phyloP scores from a whole-genome alignment of 1,140 invertebrate species.

The Lamellibrachia luymesi region DNA sequence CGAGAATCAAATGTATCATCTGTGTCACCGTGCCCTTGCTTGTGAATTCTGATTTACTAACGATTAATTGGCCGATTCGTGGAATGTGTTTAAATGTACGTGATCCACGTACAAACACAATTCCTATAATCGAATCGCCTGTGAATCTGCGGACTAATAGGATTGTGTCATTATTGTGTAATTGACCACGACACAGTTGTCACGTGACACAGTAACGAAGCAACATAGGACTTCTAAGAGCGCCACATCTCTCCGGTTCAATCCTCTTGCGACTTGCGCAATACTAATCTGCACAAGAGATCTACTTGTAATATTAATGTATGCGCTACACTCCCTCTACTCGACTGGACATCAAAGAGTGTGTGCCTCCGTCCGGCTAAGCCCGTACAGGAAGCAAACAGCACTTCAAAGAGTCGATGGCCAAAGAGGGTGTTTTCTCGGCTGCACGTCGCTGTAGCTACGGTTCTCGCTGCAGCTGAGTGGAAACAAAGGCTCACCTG shows the following conservation, averaged over 20 bases:
- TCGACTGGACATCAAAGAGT: neutral
- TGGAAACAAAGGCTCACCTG: neutral
- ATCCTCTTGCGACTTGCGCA: neutral
- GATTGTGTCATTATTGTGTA: neutral
- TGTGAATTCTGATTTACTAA: too few species aligned
- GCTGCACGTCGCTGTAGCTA: neutral
- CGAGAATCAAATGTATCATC: too few species aligned
- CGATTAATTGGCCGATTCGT: too few species aligned
- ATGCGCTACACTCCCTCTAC: neutral
- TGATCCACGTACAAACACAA: neutral
- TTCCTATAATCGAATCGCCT: neutral
- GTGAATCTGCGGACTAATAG: neutral
- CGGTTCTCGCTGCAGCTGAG: neutral
- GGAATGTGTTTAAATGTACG: neutral
- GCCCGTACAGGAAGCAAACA: neutral
- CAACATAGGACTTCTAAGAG: neutral
- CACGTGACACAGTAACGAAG: neutral
- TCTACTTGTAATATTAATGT: neutral
- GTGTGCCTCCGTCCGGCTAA: neutral
- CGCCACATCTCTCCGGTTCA: neutral
- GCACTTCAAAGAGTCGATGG: neutral
- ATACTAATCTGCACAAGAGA: neutral
- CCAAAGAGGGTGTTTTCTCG: neutral
- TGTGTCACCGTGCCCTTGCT: too few species aligned
- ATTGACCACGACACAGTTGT: neutral